phyloP scores from a whole-genome alignment of 2,888 invertebrate genomes.

The Nomada hirtipes region DNA sequence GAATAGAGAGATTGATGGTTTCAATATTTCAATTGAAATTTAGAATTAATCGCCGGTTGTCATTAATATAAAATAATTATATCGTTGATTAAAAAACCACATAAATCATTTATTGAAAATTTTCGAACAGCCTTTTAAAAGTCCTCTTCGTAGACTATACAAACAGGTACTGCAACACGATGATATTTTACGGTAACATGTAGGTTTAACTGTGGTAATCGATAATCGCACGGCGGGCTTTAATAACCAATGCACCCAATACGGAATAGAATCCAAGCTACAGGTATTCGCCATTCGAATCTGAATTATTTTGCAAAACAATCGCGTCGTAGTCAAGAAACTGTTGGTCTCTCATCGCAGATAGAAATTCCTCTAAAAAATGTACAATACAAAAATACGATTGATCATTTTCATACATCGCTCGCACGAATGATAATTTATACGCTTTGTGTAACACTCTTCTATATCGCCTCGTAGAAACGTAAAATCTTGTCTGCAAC shows the following conservation, averaged over 20 bases:
- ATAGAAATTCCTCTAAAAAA: constrained; percentile 19
- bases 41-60: not conserved
- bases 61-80: not conserved
- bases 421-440: constrained; percentile 2
- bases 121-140: constrained; percentile 56
- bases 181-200: constrained; percentile 40
- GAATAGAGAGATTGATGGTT: not conserved
- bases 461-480: no score
- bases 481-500: no score
- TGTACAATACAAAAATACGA: constrained; percentile 43
- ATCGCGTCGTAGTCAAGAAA: not conserved
- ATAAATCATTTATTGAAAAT: constrained; percentile 70
- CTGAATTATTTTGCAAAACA: not conserved
- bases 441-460: no score
- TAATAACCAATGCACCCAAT: not conserved
- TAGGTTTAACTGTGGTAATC: constrained; percentile 17
- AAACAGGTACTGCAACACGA: constrained; percentile 64
- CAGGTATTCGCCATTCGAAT: not conserved
- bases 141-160: constrained; percentile 45
- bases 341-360: not conserved
- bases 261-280: not conserved
- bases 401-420: constrained; percentile 12
- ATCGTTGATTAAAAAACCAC: constrained; percentile 42
- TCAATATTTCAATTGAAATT: not conserved
- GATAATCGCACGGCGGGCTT: not conserved